phyloP scores from a whole-genome alignment of 2,888 invertebrate species.

The Parnassius mnemosyne region DNA sequence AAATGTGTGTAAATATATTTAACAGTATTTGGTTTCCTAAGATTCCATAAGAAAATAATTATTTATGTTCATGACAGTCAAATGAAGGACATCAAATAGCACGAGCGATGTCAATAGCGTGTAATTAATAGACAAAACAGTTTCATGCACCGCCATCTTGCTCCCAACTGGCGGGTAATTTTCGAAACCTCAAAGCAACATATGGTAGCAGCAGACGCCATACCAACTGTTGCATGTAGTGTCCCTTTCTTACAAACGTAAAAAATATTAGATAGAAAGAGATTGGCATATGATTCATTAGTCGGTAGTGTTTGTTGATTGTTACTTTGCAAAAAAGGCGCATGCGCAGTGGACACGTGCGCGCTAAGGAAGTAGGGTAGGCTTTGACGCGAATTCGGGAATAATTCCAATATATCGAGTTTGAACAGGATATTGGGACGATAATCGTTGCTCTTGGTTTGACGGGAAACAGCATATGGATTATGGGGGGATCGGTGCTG shows the following conservation, averaged over 20 bases:
- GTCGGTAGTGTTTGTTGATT: constrained; percentile 70
- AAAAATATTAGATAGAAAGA: constrained; percentile 40
- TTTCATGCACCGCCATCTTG: constrained; percentile 59
- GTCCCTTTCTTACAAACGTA: constrained; percentile 44
- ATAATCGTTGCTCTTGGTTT: constrained; percentile 52
- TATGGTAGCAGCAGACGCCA: constrained; percentile 77
- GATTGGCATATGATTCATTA: constrained; percentile 65
- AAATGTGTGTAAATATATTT: too few species aligned
- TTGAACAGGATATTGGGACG: constrained; percentile 74
- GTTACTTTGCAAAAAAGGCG: constrained; percentile 70
- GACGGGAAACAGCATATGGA: constrained; percentile 68
- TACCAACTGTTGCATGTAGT: constrained; percentile 68
- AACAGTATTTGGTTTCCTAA: too few species aligned
- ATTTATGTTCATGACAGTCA: not conserved
- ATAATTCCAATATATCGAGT: constrained; percentile 62
- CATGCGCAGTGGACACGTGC: constrained; percentile 64
- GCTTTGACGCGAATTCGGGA: constrained; percentile 72
- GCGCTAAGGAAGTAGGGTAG: constrained; percentile 66
- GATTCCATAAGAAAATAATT: not conserved
- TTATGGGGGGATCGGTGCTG: constrained; percentile 44
- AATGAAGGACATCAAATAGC: constrained; percentile 28
- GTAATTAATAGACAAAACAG: constrained; percentile 68
- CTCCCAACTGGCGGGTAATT: constrained; percentile 63
- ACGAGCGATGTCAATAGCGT: constrained; percentile 41
- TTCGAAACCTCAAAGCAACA: constrained; percentile 76